These are phyloP conservation scores for Puntigrus tetrazona DNA, from an alignment of 2,113 vertebrate genomes.

Conservation along the genomic window DNA sequence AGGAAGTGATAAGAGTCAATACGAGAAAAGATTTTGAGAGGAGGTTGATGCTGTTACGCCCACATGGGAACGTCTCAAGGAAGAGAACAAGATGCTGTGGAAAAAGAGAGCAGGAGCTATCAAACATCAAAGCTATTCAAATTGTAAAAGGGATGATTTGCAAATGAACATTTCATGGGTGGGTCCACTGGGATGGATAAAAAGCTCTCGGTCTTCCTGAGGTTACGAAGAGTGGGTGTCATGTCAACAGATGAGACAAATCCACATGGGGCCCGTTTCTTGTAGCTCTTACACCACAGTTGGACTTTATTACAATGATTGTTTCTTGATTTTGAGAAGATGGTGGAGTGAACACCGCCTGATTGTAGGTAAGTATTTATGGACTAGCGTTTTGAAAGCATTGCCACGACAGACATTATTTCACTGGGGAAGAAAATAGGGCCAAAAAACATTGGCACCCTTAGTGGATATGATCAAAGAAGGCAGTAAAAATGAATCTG, in stretches of 20 bases:
- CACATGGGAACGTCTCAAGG: conserved; percentile 68
- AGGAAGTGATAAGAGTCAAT: conserved; percentile 41
- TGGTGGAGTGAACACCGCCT: not conserved
- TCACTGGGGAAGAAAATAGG: not conserved
- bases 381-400: not conserved
- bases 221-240: conserved; percentile 42
- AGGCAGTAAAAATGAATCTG: no score
- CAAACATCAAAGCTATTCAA: conserved; percentile 77
- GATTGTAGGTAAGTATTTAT: not conserved
- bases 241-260: conserved; percentile 47
- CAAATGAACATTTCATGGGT: conserved; percentile 46
- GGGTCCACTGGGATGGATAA: conserved; percentile 27
- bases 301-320: not conserved
- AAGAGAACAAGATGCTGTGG: conserved; percentile 75
- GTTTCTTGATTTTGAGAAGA: not conserved
- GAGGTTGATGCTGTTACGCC: conserved; percentile 64
- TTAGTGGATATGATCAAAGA: no score
- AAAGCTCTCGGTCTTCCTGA: conserved; percentile 40
- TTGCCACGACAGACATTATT: not conserved
- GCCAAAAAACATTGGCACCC: no score
- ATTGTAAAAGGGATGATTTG: conserved; percentile 49
- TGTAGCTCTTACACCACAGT: not conserved
- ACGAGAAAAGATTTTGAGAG: conserved; percentile 42
- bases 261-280: not conserved
- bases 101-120: conserved; percentile 60